A percentile compares a stretch with the other conserved stretches of the same genome.
phyloP scores from a whole-genome alignment of 1,140 invertebrate species.

The Drosophila malerkotliana region DNA sequence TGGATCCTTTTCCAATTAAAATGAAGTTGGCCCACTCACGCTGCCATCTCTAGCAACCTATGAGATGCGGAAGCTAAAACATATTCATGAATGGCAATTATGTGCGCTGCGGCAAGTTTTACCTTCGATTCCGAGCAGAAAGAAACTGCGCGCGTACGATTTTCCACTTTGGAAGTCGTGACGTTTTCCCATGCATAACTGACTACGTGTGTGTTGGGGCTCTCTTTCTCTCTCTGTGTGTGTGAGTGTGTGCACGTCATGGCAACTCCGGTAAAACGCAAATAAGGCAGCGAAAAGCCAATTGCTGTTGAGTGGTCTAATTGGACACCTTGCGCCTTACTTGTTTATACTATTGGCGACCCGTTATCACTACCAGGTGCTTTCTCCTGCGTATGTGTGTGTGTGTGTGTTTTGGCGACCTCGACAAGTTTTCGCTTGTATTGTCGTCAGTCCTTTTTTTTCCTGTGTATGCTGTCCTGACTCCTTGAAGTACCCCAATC shows the following conservation, averaged over 20 bases:
- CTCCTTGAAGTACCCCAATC: constrained; percentile 55
- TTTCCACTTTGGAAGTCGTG: constrained; percentile 79
- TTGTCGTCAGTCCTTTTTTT: constrained; percentile 49
- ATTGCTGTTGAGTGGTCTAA: constrained; percentile 78
- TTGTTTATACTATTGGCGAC: constrained; percentile 58
- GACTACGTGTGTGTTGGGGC: constrained; percentile 32
- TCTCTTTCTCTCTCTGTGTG: constrained; percentile 37
- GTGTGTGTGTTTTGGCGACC: constrained; percentile 42
- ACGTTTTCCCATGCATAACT: constrained; percentile 70
- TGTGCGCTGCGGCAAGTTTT: constrained; percentile 59
- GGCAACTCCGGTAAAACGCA: constrained; percentile 77
- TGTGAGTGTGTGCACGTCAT: constrained; percentile 52
- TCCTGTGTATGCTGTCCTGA: constrained; percentile 54
- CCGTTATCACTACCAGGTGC: constrained; percentile 69
- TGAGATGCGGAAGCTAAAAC: constrained; percentile 72
- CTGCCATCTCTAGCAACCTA: constrained; percentile 7
- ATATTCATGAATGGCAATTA: constrained; percentile 80
- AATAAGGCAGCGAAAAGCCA: constrained; percentile 73
- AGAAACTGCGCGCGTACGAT: constrained; percentile 67
- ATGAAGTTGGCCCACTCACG: constrained; percentile 22
- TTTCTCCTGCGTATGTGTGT: constrained; percentile 34
- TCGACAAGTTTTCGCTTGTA: constrained; percentile 55
- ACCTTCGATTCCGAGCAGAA: constrained; percentile 48
- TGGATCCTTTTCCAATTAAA: neutral
- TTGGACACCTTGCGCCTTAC: constrained; percentile 72